Evolutionary conservation across 1,140 invertebrate species (phyloP).

Genomic region (Pseudobourletiella spinata): DNA sequence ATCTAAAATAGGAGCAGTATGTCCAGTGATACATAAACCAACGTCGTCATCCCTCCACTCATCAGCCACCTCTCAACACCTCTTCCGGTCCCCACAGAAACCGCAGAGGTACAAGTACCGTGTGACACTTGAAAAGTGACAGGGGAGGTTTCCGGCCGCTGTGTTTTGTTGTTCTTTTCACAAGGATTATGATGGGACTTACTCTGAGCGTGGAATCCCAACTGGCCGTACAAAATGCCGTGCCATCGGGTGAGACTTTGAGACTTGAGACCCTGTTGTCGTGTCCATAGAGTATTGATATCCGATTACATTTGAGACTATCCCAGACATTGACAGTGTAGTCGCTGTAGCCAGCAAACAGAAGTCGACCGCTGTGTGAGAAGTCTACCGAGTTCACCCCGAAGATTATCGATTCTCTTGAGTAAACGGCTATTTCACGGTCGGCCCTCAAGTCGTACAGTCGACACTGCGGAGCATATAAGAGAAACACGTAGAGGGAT

Average conservation of each 20-base stretch:
- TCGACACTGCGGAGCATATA: slow-evolving; percentile 85
- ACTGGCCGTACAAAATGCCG: slow-evolving; percentile 90
- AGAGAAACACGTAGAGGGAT: no score
- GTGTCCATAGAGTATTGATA: slow-evolving; percentile 90
- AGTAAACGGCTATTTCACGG: slow-evolving; percentile 92
- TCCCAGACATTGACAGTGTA: slow-evolving; percentile 99
- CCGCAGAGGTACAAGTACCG: not conserved
- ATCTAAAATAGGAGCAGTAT: not conserved
- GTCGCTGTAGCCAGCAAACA: slow-evolving; percentile 98
- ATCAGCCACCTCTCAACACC: no score
- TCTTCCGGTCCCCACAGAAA: no score
- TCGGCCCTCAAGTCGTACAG: slow-evolving; percentile 96
- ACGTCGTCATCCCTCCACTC: no score
- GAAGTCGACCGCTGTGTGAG: slow-evolving; percentile 83
- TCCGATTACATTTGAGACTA: slow-evolving; percentile 82
- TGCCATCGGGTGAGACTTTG: slow-evolving; percentile 93
- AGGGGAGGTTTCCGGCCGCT: not conserved
- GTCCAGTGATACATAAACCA: not conserved
- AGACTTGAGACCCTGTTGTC: slow-evolving; percentile 93
- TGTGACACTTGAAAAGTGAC: not conserved
- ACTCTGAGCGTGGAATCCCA: slow-evolving; percentile 96
- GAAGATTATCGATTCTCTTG: slow-evolving; percentile 96
- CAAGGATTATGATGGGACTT: slow-evolving; percentile 21
- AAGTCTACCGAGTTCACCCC: slow-evolving; percentile 97
- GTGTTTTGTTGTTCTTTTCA: not conserved